Conservation (phyloP, 2,113 vertebrate species). For the Copsychus sechellarum region DNA sequence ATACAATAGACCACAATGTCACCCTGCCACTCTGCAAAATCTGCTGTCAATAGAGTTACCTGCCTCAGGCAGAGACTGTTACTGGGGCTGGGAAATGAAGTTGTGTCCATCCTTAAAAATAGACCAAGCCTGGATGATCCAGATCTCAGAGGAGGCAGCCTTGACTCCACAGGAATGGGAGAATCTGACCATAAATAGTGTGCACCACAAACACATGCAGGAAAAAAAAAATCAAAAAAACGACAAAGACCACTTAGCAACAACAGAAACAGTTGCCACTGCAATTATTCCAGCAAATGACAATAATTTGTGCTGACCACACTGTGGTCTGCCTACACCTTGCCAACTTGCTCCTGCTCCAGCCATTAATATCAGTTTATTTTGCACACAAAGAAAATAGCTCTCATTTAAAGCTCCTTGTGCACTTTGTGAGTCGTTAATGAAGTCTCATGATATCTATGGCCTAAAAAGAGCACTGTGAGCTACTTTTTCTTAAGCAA, state of each 20-base stretch:
- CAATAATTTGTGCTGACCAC: slow-evolving; percentile 43
- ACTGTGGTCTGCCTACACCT: slow-evolving; percentile 26
- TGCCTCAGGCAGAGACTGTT: not conserved
- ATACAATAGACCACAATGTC: not conserved
- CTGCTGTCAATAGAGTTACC: not conserved
- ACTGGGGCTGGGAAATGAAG: not conserved
- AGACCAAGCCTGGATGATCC: not conserved
- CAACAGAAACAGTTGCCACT: slow-evolving; percentile 52
- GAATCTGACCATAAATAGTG: slow-evolving; percentile 14
- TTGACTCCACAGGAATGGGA: not conserved
- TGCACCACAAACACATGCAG: not conserved
- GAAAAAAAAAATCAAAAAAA: not conserved
- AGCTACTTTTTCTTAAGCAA: slow-evolving; percentile 35
- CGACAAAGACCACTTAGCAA: not conserved
- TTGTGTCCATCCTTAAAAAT: not conserved
- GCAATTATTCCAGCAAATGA: slow-evolving; percentile 50
- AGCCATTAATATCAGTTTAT: slow-evolving; percentile 52
- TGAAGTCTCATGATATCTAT: slow-evolving; percentile 31
- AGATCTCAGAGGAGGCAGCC: not conserved
- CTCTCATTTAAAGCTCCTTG: slow-evolving; percentile 25
- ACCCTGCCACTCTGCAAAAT: not conserved
- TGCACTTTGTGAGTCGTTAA: not conserved
- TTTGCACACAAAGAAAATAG: slow-evolving; percentile 34
- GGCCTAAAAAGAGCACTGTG: slow-evolving; percentile 14
- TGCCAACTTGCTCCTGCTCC: slow-evolving; percentile 29